Conservation (phyloP, 2,113 vertebrate species). For the Polypterus senegalus region DNA sequence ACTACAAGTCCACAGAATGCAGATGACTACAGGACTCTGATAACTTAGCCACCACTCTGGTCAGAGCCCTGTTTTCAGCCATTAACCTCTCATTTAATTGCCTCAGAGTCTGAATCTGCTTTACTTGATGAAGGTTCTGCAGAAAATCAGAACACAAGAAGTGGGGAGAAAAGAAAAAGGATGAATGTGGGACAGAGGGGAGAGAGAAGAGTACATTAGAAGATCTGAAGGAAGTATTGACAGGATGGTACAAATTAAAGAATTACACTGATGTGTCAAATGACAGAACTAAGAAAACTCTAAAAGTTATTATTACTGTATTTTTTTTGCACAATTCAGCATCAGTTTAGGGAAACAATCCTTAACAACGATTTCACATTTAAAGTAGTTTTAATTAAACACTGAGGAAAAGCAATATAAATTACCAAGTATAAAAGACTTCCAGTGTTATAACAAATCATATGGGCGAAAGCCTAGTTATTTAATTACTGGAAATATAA, state of each 20-base stretch:
- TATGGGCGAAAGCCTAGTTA: no score
- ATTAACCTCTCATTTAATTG: constrained; percentile 89
- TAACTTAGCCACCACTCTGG: constrained; percentile 84
- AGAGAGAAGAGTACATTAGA: constrained; percentile 11
- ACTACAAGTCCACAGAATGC: constrained; percentile 69
- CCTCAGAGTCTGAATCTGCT: constrained; percentile 88
- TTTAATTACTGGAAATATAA: no score
- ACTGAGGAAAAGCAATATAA: no score
- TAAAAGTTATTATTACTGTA: no score
- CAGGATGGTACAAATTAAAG: background rate
- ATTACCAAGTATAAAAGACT: no score
- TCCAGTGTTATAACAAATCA: no score
- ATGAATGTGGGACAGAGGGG: constrained; percentile 11
- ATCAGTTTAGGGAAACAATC: no score
- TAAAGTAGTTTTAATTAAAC: no score
- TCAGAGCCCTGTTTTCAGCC: constrained; percentile 94
- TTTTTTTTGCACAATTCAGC: no score
- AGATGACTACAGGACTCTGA: constrained; percentile 80
- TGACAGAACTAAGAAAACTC: no score
- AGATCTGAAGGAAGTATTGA: background rate
- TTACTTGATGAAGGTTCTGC: constrained; percentile 92
- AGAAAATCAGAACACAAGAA: constrained; percentile 49
- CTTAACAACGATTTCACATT: no score
- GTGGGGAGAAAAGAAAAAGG: constrained; percentile 34
- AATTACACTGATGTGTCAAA: no score